phyloP scores from a whole-genome alignment of 2,797 vertebrate species.

The Platyrinchus mystaceus region DNA sequence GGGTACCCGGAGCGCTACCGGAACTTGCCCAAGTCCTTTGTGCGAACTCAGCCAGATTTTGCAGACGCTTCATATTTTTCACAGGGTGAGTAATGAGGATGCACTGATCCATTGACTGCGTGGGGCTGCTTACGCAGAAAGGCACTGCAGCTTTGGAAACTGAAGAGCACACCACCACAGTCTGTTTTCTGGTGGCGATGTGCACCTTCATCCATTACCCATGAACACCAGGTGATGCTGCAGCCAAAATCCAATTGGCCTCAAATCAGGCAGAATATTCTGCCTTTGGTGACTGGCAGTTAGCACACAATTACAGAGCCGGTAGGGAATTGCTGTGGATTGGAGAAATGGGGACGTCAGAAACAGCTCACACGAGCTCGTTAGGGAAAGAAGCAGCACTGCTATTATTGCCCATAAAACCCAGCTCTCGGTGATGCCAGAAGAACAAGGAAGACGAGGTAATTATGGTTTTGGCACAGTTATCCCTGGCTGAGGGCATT shows the following conservation, averaged over 20 bases:
- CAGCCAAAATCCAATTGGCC: background rate
- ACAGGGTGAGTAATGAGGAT: background rate
- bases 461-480: conserved; percentile 41
- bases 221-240: background rate
- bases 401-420: background rate
- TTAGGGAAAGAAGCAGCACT: background rate
- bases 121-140: conserved; percentile 5
- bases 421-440: background rate
- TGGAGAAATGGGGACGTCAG: background rate
- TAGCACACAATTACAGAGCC: background rate
- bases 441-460: background rate
- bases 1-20: background rate
- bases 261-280: background rate
- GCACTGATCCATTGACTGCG: background rate
- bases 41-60: background rate
- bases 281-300: background rate
- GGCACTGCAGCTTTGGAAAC: background rate
- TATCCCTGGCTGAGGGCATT: background rate
- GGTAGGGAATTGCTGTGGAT: background rate
- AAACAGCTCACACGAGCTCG: background rate
- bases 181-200: background rate
- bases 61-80: background rate
- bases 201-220: background rate
- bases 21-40: background rate
- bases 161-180: background rate